phyloP scores from a whole-genome alignment of 2,888 invertebrate genomes.

The Drosophila vallismaia region DNA sequence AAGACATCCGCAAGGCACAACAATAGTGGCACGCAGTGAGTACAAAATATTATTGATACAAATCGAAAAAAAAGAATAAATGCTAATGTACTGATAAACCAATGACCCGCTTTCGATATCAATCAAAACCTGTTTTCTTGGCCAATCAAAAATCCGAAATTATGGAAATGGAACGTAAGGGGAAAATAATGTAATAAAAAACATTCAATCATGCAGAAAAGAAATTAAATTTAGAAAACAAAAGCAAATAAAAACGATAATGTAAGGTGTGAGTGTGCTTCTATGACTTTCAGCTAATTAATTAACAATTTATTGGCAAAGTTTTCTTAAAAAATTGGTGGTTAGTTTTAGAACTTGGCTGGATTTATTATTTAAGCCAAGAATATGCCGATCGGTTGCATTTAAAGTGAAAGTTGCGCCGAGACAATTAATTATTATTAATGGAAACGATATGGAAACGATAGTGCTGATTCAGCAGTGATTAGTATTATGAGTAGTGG shows the following conservation, averaged over 20 bases:
- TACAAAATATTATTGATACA: constrained; percentile 16
- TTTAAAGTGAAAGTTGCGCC: constrained; percentile 40
- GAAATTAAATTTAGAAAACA: not conserved
- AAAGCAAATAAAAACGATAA: not conserved
- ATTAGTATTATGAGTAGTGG: constrained; percentile 39
- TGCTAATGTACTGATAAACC: constrained; percentile 38
- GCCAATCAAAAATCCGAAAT: constrained; percentile 19
- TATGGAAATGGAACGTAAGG: constrained; percentile 33
- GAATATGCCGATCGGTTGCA: constrained; percentile 28
- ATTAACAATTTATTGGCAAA: constrained; percentile 15
- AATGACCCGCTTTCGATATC: constrained; percentile 38
- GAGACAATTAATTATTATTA: constrained; percentile 31
- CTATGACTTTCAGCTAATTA: constrained; percentile 19
- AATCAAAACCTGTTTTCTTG: constrained; percentile 19
- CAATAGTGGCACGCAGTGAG: constrained; percentile 34
- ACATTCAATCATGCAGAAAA: constrained; percentile 33
- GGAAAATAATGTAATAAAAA: constrained; percentile 27
- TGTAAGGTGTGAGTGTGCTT: constrained; percentile 30
- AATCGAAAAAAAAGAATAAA: constrained; percentile 17
- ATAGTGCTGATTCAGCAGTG: constrained; percentile 24
- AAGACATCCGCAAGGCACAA: constrained; percentile 38
- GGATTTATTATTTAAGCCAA: constrained; percentile 17
- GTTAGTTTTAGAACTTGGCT: constrained; percentile 27
- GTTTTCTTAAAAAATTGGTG: constrained; percentile 28
- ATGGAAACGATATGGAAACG: constrained; percentile 37